These are phyloP conservation scores for Brachionichthys hirsutus DNA, from an alignment of 2,113 vertebrate genomes.

Conservation along the genomic window DNA sequence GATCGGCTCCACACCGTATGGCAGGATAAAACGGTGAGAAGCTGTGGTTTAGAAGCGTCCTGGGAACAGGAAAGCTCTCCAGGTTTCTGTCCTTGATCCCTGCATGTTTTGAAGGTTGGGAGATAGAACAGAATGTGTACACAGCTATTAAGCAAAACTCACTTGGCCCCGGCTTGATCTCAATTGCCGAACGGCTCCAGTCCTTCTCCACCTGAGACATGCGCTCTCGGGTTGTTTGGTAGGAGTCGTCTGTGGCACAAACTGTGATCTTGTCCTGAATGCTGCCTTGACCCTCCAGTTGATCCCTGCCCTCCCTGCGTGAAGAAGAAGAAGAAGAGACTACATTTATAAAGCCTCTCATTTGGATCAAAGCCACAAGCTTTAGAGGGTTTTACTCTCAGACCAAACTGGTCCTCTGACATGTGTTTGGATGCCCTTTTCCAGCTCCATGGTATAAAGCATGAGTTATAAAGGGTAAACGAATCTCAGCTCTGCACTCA, in stretches of 20 bases:
- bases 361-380: not conserved
- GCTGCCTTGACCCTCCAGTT: constrained; percentile 83
- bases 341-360: constrained; percentile 3
- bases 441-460: constrained; percentile 3
- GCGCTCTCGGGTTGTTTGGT: constrained; percentile 76
- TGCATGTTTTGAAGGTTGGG: constrained; percentile 11
- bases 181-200: constrained; percentile 77
- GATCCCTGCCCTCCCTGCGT: constrained; percentile 73
- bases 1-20: constrained; percentile 60
- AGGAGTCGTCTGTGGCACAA: constrained; percentile 83
- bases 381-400: not conserved
- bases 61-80: constrained; percentile 14
- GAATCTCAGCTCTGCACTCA: constrained; percentile 26
- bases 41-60: constrained; percentile 34
- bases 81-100: constrained; percentile 41
- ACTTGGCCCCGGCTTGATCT: constrained; percentile 78
- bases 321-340: constrained; percentile 5
- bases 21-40: constrained; percentile 44
- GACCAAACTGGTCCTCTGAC: constrained; percentile 37
- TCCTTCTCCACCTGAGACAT: constrained; percentile 81
- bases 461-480: constrained; percentile 25
- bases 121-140: constrained; percentile 9
- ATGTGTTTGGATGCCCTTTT: constrained; percentile 26
- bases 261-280: constrained; percentile 87
- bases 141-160: constrained; percentile 32